These are phyloP conservation scores for Stegophylla sp. DNA, from an alignment of 2,888 invertebrate genomes.

Conservation along the genomic window DNA sequence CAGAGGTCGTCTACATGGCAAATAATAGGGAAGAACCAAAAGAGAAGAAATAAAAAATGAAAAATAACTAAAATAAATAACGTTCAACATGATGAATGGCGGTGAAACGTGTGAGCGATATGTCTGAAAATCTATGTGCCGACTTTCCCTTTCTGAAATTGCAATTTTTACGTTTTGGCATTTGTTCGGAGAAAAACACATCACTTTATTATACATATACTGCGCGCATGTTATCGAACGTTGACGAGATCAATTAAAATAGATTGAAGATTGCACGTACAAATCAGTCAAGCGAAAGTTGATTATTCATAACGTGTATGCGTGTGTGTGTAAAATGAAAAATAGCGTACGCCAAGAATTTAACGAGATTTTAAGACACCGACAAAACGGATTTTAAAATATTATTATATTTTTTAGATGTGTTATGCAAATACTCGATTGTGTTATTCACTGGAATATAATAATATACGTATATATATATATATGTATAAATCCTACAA, in stretches of 20 bases:
- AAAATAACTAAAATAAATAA: constrained; percentile 41
- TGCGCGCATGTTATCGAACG: constrained; percentile 5
- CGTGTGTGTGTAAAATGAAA: not conserved
- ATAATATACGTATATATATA: no score
- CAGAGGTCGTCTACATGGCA: constrained; percentile 27
- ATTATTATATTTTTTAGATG: not conserved
- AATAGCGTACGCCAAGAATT: constrained; percentile 8
- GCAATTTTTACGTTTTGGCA: constrained; percentile 24
- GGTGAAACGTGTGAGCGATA: constrained; percentile 40
- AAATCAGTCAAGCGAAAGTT: constrained; percentile 41
- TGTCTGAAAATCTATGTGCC: constrained; percentile 30
- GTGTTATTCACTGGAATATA: not conserved
- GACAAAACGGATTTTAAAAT: not conserved
- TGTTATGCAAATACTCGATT: constrained; percentile 30
- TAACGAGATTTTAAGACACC: constrained; percentile 37
- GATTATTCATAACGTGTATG: constrained; percentile 19
- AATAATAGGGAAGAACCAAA: constrained; percentile 18
- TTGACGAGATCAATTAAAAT: constrained; percentile 46
- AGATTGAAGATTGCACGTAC: constrained; percentile 42
- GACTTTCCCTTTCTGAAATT: constrained; percentile 51
- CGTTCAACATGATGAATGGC: constrained; percentile 22
- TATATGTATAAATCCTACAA: not conserved
- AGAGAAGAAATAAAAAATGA: not conserved
- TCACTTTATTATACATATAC: not conserved
- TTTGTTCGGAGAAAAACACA: not conserved